A percentile compares a stretch with the other conserved stretches of the same genome.
Evolutionary conservation across 2,113 vertebrate species (phyloP).

Genomic region (Aspiorhynchus laticeps): DNA sequence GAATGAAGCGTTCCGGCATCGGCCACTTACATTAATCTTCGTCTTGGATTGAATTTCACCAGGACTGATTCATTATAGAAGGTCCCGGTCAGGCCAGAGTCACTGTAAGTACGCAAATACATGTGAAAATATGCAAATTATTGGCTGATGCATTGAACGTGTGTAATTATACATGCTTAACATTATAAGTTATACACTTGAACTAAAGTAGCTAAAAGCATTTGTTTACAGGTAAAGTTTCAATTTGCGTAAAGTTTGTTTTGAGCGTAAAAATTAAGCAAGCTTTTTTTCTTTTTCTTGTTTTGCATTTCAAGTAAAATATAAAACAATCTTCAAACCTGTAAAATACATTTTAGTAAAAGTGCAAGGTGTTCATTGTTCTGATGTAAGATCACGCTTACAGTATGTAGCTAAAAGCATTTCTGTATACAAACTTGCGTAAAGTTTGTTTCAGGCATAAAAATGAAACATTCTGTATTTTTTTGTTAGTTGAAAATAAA

Average conservation of each 20-base stretch:
- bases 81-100: not conserved
- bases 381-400: too few relatives aligned
- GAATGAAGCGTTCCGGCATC: not conserved
- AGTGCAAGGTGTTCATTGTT: too few relatives aligned
- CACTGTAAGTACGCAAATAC: not conserved
- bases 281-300: not conserved
- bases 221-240: not conserved
- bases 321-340: not conserved
- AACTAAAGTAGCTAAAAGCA: not conserved
- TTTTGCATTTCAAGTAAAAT: not conserved
- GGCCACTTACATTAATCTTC: constrained; percentile 20
- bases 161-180: not conserved
- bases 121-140: not conserved
- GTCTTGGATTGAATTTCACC: constrained; percentile 23
- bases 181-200: not conserved
- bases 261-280: not conserved
- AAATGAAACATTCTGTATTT: not conserved
- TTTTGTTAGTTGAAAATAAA: not conserved
- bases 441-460: not conserved
- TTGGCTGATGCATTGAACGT: not conserved
- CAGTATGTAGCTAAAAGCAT: too few relatives aligned
- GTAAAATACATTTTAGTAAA: not conserved
- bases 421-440: too few relatives aligned
- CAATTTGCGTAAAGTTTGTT: not conserved
- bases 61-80: constrained; percentile 20